Evolutionary conservation across 2,797 vertebrate species (phyloP).

Genomic region (Chiropotes sagulatus): DNA sequence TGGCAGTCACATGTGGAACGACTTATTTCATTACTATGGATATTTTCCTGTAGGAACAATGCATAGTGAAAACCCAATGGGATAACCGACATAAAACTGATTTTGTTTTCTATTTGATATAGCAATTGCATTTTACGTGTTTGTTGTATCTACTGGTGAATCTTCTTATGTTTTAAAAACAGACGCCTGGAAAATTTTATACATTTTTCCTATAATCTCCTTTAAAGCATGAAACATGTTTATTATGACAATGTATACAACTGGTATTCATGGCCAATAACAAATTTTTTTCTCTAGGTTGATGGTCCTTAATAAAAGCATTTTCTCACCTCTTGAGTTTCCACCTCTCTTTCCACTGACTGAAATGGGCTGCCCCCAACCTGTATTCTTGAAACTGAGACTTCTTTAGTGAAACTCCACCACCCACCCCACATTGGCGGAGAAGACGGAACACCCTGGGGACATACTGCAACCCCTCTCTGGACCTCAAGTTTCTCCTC

Average conservation of each 20-base stretch:
- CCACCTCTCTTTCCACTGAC: not conserved
- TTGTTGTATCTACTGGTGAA: not conserved
- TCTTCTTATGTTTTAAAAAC: not conserved
- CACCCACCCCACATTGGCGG: not conserved
- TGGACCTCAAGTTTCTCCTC: not conserved
- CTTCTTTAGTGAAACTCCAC: not conserved
- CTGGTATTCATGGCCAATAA: not conserved
- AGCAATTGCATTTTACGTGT: not conserved
- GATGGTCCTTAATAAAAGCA: not conserved
- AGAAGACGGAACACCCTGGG: not conserved
- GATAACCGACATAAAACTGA: not conserved
- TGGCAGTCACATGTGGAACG: too few relatives aligned
- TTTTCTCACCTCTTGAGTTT: not conserved
- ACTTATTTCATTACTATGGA: not conserved
- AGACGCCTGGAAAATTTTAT: not conserved
- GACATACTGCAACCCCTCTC: not conserved
- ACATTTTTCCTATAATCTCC: not conserved
- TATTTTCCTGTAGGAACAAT: not conserved
- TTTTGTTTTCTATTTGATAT: not conserved
- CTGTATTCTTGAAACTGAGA: not conserved
- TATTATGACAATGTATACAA: not conserved
- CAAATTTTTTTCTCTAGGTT: not conserved
- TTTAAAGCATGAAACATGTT: not conserved
- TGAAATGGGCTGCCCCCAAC: not conserved
- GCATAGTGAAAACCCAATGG: not conserved